phyloP scores from a whole-genome alignment of 2,113 vertebrate genomes.

The Paramisgurnus dabryanus region DNA sequence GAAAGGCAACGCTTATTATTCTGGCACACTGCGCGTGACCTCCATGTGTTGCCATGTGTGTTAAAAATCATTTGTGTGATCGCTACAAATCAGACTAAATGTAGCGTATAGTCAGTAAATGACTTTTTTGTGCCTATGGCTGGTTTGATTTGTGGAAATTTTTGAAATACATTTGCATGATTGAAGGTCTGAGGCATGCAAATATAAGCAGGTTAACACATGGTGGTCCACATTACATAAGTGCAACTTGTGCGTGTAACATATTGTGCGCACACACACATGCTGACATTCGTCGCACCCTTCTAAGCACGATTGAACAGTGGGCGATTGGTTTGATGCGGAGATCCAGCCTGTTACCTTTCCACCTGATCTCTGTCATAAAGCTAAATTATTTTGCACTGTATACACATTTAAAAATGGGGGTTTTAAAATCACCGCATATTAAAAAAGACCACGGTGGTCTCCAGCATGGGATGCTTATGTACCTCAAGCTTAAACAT shows the following conservation, averaged over 20 bases:
- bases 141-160: not conserved
- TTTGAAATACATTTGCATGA: not conserved
- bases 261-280: not conserved
- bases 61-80: not conserved
- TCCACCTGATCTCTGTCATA: slow-evolving; percentile 27
- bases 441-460: too few relatives aligned
- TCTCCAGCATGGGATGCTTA: too few relatives aligned
- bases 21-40: not conserved
- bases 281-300: not conserved
- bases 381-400: slow-evolving; percentile 5
- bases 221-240: slow-evolving; percentile 3
- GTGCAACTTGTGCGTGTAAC: slow-evolving; percentile 29
- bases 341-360: slow-evolving; percentile 51
- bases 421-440: not conserved
- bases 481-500: too few relatives aligned
- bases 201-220: slow-evolving; percentile 13
- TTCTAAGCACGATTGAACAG: slow-evolving; percentile 40
- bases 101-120: not conserved
- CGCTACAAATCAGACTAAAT: not conserved
- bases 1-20: not conserved
- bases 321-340: slow-evolving; percentile 44
- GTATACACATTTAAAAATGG: not conserved
- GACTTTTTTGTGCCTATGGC: not conserved
- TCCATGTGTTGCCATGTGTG: not conserved
- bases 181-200: not conserved